A percentile compares a stretch with the other conserved stretches of the same genome.
These are phyloP conservation scores for Tadarida brasiliensis DNA, from an alignment of 2,797 vertebrate genomes.

Conservation along the genomic window DNA sequence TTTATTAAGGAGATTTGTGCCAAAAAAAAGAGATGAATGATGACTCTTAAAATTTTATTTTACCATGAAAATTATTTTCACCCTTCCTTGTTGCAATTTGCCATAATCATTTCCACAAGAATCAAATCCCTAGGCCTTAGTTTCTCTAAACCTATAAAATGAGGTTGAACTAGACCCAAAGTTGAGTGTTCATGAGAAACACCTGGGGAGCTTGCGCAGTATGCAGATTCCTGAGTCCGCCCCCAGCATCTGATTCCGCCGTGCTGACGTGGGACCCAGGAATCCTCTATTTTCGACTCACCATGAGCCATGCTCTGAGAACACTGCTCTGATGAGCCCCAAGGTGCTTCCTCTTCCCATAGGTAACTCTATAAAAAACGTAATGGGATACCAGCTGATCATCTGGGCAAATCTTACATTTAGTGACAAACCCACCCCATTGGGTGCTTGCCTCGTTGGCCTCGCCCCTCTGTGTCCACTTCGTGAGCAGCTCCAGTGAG, in stretches of 20 bases:
- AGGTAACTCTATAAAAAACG: not conserved
- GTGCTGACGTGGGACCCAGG: not conserved
- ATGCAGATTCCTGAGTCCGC: not conserved
- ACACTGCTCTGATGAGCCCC: not conserved
- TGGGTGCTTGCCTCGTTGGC: not conserved
- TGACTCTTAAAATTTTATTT: slow-evolving; percentile 73
- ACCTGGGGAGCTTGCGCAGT: not conserved
- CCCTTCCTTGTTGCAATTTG: slow-evolving; percentile 72
- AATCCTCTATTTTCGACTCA: not conserved
- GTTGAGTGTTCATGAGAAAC: slow-evolving; percentile 52
- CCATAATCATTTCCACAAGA: slow-evolving; percentile 75
- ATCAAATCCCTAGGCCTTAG: slow-evolving; percentile 73
- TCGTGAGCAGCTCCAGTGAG: not conserved
- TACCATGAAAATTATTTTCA: slow-evolving; percentile 79
- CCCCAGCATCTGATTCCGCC: not conserved
- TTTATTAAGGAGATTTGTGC: slow-evolving; percentile 47
- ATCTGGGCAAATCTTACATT: not conserved
- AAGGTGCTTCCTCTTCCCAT: not conserved
- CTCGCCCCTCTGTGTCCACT: not conserved
- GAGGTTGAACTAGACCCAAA: slow-evolving; percentile 3
- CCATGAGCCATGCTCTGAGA: not conserved
- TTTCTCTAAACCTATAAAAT: slow-evolving; percentile 73
- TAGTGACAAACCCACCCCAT: not conserved
- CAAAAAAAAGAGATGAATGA: slow-evolving; percentile 57
- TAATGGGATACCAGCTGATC: not conserved